Evolutionary conservation across 2,797 vertebrate genomes (phyloP).

Genomic region (Morus bassanus): DNA sequence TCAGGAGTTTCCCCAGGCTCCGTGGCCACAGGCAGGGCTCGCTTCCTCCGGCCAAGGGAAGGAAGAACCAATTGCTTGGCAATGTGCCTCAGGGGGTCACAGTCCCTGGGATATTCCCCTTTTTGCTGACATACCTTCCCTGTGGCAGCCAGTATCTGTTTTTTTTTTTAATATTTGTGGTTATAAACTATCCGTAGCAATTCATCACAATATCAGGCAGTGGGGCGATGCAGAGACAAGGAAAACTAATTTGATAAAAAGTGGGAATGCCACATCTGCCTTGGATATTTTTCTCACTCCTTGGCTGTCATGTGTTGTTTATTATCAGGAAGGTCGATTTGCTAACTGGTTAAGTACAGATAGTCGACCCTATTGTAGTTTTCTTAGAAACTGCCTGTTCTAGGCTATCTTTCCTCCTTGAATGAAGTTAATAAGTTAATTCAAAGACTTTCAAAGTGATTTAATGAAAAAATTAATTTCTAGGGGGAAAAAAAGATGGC

Average conservation of each 20-base stretch:
- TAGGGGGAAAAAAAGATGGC: background rate
- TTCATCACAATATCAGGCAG: background rate
- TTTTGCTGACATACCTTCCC: background rate
- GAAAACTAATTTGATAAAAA: background rate
- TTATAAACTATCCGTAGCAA: background rate
- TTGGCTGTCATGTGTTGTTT: background rate
- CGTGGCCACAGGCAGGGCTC: rapidly evolving
- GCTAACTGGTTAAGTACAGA: background rate
- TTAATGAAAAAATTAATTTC: conserved; percentile 62
- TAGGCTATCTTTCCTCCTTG: background rate
- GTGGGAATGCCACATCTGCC: background rate
- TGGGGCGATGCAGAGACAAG: background rate
- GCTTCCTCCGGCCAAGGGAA: no score
- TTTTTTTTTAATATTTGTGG: background rate
- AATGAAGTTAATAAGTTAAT: conserved; percentile 26
- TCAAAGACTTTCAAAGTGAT: conserved; percentile 15
- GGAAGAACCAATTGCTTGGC: background rate
- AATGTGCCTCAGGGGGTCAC: background rate
- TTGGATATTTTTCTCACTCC: background rate
- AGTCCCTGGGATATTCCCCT: background rate
- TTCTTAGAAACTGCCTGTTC: background rate
- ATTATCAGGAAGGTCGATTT: background rate
- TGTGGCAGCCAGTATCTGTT: background rate
- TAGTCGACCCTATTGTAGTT: background rate
- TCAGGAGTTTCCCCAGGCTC: background rate